A percentile compares a stretch with the other conserved stretches of the same genome.
phyloP scores from a whole-genome alignment of 2,113 vertebrate species.

The Saiga tatarica region DNA sequence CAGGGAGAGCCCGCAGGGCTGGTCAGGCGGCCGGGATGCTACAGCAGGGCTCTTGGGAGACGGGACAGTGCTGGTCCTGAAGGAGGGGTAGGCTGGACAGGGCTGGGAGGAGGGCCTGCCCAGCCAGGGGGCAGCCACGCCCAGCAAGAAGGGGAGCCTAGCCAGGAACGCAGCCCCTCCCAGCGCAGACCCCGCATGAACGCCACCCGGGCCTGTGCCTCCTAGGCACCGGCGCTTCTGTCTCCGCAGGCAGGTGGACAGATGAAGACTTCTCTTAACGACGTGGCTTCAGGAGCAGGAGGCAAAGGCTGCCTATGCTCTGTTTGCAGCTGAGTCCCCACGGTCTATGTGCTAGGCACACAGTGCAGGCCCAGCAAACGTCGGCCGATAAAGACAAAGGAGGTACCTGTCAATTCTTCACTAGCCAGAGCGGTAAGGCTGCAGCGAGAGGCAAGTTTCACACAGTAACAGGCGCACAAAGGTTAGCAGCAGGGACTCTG shows the following conservation, averaged over 20 bases:
- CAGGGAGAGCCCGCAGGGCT: not conserved
- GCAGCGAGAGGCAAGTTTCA: not conserved
- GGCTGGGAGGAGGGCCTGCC: not conserved
- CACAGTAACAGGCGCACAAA: not conserved
- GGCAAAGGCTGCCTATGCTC: not conserved
- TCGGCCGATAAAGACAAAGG: not conserved
- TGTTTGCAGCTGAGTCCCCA: not conserved
- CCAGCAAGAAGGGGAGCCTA: not conserved
- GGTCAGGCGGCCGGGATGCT: fast-evolving
- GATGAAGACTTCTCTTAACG: not conserved
- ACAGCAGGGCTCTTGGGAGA: not conserved
- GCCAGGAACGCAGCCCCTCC: not conserved
- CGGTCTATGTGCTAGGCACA: no score
- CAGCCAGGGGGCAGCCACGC: not conserved
- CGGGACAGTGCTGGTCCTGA: not conserved
- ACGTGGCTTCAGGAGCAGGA: not conserved
- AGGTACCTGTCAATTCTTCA: not conserved
- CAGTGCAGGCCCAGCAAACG: not conserved
- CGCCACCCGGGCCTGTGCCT: not conserved
- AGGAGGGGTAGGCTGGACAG: not conserved
- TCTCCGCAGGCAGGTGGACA: not conserved
- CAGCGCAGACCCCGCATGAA: fast-evolving
- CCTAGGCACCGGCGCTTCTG: not conserved
- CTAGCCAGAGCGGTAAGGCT: not conserved
- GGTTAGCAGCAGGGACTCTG: not conserved